A percentile compares a stretch with the other conserved stretches of the same genome.
Evolutionary conservation across 2,113 vertebrate genomes (phyloP).

Genomic region (Macrotis lagotis): DNA sequence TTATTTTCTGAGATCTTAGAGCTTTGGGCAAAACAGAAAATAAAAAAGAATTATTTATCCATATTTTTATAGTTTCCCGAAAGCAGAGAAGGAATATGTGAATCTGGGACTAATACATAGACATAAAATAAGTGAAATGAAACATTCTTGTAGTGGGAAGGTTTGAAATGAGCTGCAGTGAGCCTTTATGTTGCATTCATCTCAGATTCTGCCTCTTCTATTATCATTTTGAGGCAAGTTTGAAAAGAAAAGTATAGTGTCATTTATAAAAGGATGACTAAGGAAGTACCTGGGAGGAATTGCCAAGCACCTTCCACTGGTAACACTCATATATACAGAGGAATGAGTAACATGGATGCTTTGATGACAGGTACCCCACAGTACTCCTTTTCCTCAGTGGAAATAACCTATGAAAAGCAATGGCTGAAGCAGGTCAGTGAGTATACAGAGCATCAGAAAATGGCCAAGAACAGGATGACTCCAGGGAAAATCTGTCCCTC

Average conservation of each 20-base stretch:
- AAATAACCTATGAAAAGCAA: background rate
- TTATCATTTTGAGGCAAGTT: background rate
- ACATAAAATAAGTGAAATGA: background rate
- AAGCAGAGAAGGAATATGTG: background rate
- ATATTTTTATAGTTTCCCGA: background rate
- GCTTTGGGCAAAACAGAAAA: background rate
- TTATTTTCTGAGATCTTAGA: background rate
- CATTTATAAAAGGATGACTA: background rate
- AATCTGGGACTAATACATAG: background rate
- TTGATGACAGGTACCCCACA: background rate
- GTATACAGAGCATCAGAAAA: background rate
- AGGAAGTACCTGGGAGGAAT: background rate
- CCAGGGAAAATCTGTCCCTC: background rate
- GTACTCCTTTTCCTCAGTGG: background rate
- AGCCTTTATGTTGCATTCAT: background rate
- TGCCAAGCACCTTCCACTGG: background rate
- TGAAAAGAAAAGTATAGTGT: background rate
- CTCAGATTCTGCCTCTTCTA: background rate
- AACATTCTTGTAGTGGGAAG: background rate
- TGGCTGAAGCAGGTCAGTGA: background rate
- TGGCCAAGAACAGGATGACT: background rate
- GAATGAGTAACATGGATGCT: background rate
- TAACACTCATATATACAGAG: background rate
- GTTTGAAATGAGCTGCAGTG: background rate
- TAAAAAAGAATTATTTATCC: background rate